Conservation (phyloP, 2,113 vertebrate genomes). For the Cervus canadensis region DNA sequence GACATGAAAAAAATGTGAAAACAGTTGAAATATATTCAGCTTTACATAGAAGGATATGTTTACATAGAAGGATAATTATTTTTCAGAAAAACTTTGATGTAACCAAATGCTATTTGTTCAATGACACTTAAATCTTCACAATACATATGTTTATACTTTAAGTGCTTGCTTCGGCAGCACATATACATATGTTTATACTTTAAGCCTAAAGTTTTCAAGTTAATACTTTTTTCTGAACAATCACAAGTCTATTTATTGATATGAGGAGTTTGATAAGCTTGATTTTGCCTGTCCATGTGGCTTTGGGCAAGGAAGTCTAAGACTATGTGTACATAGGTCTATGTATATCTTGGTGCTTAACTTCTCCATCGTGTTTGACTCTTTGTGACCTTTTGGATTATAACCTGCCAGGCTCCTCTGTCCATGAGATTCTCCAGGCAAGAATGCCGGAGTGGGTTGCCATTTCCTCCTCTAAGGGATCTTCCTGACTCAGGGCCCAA, state of each 20-base stretch:
- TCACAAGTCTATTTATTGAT: neutral
- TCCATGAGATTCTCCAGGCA: neutral
- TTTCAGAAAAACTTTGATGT: neutral
- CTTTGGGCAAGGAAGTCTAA: neutral
- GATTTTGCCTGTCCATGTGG: neutral
- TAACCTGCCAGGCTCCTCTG: neutral
- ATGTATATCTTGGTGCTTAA: neutral
- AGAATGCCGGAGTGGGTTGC: neutral
- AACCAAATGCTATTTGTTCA: neutral
- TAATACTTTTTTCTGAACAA: neutral
- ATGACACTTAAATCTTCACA: neutral
- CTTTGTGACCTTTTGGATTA: neutral
- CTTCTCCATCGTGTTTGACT: neutral
- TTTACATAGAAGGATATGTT: neutral
- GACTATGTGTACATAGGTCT: neutral
- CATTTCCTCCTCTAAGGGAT: neutral
- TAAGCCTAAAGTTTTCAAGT: neutral
- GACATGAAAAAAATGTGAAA: neutral
- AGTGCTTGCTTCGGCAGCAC: neutral
- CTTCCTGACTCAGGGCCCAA: neutral
- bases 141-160: neutral
- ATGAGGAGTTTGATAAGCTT: neutral
- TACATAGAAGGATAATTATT: neutral
- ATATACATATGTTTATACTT: neutral
- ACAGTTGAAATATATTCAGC: neutral